These are phyloP conservation scores for Epiblema foenella DNA, from an alignment of 2,888 invertebrate species.

Conservation along the genomic window DNA sequence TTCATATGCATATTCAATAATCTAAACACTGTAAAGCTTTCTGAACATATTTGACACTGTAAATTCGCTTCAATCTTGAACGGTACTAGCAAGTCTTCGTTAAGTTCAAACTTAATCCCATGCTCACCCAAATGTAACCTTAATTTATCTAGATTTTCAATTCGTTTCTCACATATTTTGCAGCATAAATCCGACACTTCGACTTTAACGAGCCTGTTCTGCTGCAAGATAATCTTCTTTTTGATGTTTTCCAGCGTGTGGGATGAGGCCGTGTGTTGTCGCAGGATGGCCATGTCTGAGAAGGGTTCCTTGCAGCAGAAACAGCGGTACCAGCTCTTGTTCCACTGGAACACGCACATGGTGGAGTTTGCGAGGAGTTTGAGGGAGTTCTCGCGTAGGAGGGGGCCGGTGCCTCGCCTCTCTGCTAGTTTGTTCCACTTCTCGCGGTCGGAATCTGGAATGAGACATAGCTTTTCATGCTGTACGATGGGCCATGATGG, in stretches of 20 bases:
- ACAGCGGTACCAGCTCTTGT: constrained; percentile 72
- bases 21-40: constrained; percentile 64
- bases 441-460: constrained; percentile 37
- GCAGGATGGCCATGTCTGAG: constrained; percentile 60
- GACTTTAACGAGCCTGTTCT: constrained; percentile 71
- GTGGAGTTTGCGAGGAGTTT: constrained; percentile 82
- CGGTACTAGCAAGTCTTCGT: constrained; percentile 68
- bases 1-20: constrained; percentile 75
- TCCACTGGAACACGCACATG: constrained; percentile 73
- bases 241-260: constrained; percentile 67
- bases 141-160: constrained; percentile 55
- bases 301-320: constrained; percentile 75
- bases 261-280: constrained; percentile 57
- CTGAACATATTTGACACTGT: constrained; percentile 68
- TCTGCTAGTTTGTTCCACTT: constrained; percentile 61
- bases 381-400: constrained; percentile 68
- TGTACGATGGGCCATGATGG: too few relatives aligned
- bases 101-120: constrained; percentile 54
- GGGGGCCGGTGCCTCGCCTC: constrained; percentile 62
- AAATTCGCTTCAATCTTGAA: constrained; percentile 65
- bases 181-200: constrained; percentile 69
- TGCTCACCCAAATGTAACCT: constrained; percentile 62
- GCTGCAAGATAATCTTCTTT: constrained; percentile 69
- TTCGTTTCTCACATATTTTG: constrained; percentile 58
- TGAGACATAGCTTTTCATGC: not conserved